Base-by-base conservation (phyloP, 2,797 vertebrate genomes). In the Cuculus canorus region DNA sequence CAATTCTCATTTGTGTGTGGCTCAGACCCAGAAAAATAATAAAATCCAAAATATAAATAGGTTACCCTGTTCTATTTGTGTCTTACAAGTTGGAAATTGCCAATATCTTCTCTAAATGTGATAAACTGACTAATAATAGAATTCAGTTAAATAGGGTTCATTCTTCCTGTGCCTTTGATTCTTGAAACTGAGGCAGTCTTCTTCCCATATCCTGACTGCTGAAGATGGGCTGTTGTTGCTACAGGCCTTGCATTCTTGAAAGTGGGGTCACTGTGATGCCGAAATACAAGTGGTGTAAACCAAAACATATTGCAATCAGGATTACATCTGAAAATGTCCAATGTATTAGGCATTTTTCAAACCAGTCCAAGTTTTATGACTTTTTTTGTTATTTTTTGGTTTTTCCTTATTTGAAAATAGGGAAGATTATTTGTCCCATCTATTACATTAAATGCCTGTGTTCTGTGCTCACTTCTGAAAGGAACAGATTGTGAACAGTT, bases 21-120 rank as follows among this genome's bases (percentile, higher is more conserved):
- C 59, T 94, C 47, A 79, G 53, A 68, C 11, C 22, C 82, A 88
- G 37, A 78, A 92, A 92, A 83, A 68, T 5, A 9, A 75, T 27
- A 3, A 57, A 93, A 65, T 75, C 23, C 19, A 41, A 90, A 92
- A 76, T 86, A 86, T 30, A 82, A 93, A 87, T 85, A 92, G 88
- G 81, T 90, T 83, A n/a, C 11, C 13, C n/a, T 5, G 5, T 43
- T 91, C 79, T 90, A 60, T 80, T 94, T 81, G 25, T 81, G 60
- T 68, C 45, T 81, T 79, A 28, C 15, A 71, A 32, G 65, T 75
- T 12, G 6, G 33, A 76, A 96, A 71, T 83, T 95, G 61, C 50
- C 57, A 78, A 22, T 89, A 59, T 66, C 41, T 89, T 72, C n/a
- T 79, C 64, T 76, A 92, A 68, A 89, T 80, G 43, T 79, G 81